phyloP scores from a whole-genome alignment of 2,113 vertebrate species.

The Machaerirhynchus nigripectus region DNA sequence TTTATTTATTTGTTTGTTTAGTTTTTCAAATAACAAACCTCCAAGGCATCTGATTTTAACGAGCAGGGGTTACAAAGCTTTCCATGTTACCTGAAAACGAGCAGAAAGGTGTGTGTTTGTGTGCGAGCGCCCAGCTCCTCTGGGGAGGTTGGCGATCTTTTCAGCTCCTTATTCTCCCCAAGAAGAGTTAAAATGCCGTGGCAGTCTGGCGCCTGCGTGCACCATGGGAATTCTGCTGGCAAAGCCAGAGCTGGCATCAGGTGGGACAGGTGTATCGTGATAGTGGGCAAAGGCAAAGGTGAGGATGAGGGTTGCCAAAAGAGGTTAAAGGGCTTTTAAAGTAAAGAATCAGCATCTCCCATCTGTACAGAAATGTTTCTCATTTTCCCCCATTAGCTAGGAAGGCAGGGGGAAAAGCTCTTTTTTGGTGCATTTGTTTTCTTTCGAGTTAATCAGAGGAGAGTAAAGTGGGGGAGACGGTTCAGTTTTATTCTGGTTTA shows the following conservation, averaged over 20 bases:
- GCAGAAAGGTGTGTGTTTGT: background rate
- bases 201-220: conserved; percentile 16
- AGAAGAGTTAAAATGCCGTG: conserved; percentile 48
- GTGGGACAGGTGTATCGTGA: conserved; percentile 33
- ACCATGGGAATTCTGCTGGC: conserved; percentile 59
- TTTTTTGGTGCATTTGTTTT: background rate
- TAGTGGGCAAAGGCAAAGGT: conserved; percentile 32
- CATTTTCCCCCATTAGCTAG: background rate
- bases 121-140: background rate
- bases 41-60: conserved; percentile 6
- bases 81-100: background rate
- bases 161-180: background rate
- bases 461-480: background rate
- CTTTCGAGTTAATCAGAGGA: background rate
- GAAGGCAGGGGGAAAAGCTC: background rate
- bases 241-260: conserved; percentile 30
- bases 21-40: conserved; percentile 10
- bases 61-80: background rate
- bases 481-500: background rate
- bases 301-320: background rate
- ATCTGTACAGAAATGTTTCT: background rate
- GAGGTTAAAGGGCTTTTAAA: background rate
- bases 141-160: conserved; percentile 1
- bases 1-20: background rate
- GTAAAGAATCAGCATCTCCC: background rate